Evolutionary conservation across 2,888 invertebrate genomes (phyloP).

Genomic region (Hydropsyche betteni): DNA sequence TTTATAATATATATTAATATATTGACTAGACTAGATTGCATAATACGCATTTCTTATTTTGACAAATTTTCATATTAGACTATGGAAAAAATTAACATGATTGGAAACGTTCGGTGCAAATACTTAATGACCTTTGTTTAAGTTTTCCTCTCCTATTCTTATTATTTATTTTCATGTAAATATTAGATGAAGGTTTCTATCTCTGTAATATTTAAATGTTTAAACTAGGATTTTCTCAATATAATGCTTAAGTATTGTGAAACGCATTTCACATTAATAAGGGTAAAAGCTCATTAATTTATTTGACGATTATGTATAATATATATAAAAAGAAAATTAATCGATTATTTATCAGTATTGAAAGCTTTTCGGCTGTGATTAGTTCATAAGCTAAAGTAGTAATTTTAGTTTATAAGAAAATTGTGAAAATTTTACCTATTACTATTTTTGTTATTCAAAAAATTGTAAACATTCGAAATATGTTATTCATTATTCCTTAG

Average conservation of each 20-base stretch:
- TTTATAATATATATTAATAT: slow-evolving; percentile 49
- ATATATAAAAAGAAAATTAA: slow-evolving; percentile 10
- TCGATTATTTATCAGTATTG: slow-evolving; percentile 44
- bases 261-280: slow-evolving; percentile 37
- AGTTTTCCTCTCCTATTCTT: background rate
- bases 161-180: background rate
- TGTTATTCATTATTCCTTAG: background rate
- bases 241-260: slow-evolving; percentile 25
- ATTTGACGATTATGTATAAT: slow-evolving; percentile 19
- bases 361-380: slow-evolving; percentile 52
- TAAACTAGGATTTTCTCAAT: background rate
- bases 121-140: background rate
- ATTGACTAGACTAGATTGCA: slow-evolving; percentile 29
- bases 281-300: slow-evolving; percentile 39
- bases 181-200: background rate
- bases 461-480: background rate
- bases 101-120: slow-evolving; percentile 9
- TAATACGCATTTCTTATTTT: background rate
- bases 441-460: slow-evolving; percentile 28
- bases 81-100: background rate
- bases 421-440: slow-evolving; percentile 13
- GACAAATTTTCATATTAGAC: background rate
- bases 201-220: slow-evolving; percentile 8
- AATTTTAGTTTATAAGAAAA: slow-evolving; percentile 20
- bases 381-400: slow-evolving; percentile 46